Conservation (phyloP, 2,113 vertebrate species). For the Leptosomus discolor region DNA sequence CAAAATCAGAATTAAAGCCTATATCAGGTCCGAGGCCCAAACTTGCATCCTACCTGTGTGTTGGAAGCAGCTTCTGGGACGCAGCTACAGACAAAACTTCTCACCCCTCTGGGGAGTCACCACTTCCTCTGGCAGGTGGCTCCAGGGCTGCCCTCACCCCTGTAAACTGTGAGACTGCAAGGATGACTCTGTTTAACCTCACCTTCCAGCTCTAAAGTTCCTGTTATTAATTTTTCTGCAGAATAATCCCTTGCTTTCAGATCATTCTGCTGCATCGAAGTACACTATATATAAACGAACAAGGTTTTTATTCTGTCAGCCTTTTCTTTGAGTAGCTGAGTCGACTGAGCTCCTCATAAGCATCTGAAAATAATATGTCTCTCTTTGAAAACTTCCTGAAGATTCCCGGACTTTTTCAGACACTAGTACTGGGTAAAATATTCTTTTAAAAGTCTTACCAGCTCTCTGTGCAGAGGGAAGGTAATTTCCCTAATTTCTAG, state of each 20-base stretch:
- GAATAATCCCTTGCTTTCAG: not conserved
- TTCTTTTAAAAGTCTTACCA: not conserved
- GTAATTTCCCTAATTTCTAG: not conserved
- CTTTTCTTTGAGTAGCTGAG: not conserved
- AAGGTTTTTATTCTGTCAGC: not conserved
- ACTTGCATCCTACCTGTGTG: fast-evolving
- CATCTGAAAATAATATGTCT: not conserved
- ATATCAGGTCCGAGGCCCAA: not conserved
- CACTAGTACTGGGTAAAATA: not conserved
- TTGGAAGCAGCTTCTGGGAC: not conserved
- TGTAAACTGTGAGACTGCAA: not conserved
- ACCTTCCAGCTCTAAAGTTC: not conserved
- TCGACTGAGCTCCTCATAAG: not conserved
- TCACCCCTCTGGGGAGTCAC: not conserved
- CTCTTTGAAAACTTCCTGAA: not conserved
- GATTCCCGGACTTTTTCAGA: not conserved
- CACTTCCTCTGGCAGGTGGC: not conserved
- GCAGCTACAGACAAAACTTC: not conserved
- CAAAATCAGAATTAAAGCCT: not conserved
- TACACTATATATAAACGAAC: not conserved
- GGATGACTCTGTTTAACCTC: not conserved
- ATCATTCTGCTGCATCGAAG: not conserved
- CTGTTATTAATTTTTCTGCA: not conserved
- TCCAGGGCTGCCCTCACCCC: not conserved
- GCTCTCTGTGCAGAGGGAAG: not conserved